Conservation (phyloP, 2,113 vertebrate species). For the Pangasianodon gigas region DNA sequence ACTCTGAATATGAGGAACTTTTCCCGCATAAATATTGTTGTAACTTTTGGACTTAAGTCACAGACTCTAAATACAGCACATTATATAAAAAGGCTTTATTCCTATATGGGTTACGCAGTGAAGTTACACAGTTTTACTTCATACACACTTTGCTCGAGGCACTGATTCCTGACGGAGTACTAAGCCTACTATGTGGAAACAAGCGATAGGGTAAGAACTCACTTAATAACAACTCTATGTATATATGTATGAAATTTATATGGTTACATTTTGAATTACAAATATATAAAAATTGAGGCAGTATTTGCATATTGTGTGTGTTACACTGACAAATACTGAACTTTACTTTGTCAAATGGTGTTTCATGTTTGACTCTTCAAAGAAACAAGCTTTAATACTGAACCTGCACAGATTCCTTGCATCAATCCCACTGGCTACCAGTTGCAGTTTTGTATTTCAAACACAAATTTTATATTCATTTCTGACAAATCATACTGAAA, state of each 20-base stretch:
- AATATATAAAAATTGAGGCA: too few relatives aligned
- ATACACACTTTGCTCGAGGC: neutral
- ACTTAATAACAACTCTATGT: neutral
- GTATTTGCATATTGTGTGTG: neutral
- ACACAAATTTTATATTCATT: neutral
- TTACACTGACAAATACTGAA: neutral
- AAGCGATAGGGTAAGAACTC: neutral
- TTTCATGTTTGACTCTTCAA: neutral
- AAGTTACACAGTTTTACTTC: neutral
- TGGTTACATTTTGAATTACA: neutral
- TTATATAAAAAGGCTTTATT: too few relatives aligned
- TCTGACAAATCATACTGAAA: neutral
- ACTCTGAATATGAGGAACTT: neutral
- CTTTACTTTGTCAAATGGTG: neutral
- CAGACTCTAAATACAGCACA: too few relatives aligned
- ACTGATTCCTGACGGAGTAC: neutral
- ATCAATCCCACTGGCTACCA: neutral
- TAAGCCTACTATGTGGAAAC: neutral
- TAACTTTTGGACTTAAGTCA: neutral
- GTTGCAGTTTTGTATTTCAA: slow-evolving; percentile 7
- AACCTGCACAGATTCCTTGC: neutral
- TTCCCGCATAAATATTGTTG: neutral
- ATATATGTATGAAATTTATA: neutral
- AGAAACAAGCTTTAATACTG: neutral
- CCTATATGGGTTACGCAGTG: neutral